A percentile compares a stretch with the other conserved stretches of the same genome.
Evolutionary conservation across 2,797 vertebrate genomes (phyloP).

Genomic region (Melanotaenia boesemani): DNA sequence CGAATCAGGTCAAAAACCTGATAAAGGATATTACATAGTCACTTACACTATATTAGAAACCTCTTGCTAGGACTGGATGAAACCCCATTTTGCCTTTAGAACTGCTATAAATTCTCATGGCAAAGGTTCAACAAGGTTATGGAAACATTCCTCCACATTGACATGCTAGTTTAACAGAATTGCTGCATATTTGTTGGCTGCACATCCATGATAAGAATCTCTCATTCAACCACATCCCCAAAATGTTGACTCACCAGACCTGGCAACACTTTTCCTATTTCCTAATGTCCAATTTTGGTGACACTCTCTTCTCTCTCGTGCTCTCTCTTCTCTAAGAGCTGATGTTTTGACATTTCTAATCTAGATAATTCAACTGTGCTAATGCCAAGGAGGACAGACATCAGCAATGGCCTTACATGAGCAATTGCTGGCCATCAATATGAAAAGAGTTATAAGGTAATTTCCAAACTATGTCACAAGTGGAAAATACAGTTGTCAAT

Average conservation of each 20-base stretch:
- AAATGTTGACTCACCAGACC: neutral
- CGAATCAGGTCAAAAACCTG: neutral
- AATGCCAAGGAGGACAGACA: neutral
- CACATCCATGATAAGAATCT: too few species aligned
- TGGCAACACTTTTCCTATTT: neutral
- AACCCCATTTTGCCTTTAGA: neutral
- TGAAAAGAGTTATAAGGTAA: neutral
- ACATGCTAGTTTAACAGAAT: too few species aligned
- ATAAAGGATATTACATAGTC: neutral
- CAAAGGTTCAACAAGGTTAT: neutral
- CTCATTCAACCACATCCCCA: too few species aligned
- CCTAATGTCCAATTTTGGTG: neutral
- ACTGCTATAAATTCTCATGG: neutral
- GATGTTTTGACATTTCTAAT: neutral
- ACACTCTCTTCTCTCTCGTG: neutral
- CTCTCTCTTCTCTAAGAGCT: too few species aligned
- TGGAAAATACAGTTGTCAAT: neutral
- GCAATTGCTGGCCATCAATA: neutral
- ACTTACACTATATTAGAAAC: neutral
- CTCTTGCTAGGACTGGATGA: neutral
- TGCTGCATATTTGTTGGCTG: too few species aligned
- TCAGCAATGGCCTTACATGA: neutral
- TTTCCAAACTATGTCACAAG: too few species aligned
- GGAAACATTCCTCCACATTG: neutral
- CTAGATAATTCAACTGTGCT: neutral